Evolutionary conservation across 2,113 vertebrate species (phyloP).

Genomic region (Ptilonorhynchus violaceus): DNA sequence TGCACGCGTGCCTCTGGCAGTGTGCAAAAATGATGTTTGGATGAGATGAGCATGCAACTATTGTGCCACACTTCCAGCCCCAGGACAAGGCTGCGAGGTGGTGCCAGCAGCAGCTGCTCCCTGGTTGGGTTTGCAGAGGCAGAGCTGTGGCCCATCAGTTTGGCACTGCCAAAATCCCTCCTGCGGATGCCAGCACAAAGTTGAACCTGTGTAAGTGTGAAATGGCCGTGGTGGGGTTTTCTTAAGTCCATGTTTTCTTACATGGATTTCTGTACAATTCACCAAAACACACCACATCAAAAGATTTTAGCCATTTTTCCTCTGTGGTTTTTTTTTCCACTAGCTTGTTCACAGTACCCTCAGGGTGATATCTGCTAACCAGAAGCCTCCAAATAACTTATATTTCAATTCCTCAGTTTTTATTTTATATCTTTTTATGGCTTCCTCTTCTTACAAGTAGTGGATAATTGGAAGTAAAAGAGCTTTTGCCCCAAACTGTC

Average conservation of each 20-base stretch:
- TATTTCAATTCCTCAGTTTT: background rate
- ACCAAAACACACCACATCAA: background rate
- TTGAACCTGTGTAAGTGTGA: accelerated
- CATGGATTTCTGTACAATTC: background rate
- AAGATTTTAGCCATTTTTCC: background rate
- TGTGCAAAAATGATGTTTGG: accelerated
- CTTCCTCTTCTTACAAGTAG: background rate
- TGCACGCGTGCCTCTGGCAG: accelerated
- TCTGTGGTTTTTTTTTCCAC: background rate
- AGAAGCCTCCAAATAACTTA: background rate
- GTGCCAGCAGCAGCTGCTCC: background rate
- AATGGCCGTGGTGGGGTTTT: background rate
- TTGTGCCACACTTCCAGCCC: background rate
- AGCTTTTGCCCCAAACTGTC: background rate
- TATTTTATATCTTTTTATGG: background rate
- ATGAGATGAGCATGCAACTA: accelerated
- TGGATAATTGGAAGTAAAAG: background rate
- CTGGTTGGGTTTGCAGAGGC: background rate
- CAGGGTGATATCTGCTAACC: background rate
- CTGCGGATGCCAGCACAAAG: accelerated
- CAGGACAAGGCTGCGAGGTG: background rate
- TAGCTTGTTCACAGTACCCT: background rate
- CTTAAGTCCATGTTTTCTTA: background rate
- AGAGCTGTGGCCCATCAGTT: background rate
- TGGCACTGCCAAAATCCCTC: background rate